Evolutionary conservation across 2,888 invertebrate genomes (phyloP), one percentile per base, ranked within the genome.

Genomic region (Tromatobia lineatoria): DNA sequence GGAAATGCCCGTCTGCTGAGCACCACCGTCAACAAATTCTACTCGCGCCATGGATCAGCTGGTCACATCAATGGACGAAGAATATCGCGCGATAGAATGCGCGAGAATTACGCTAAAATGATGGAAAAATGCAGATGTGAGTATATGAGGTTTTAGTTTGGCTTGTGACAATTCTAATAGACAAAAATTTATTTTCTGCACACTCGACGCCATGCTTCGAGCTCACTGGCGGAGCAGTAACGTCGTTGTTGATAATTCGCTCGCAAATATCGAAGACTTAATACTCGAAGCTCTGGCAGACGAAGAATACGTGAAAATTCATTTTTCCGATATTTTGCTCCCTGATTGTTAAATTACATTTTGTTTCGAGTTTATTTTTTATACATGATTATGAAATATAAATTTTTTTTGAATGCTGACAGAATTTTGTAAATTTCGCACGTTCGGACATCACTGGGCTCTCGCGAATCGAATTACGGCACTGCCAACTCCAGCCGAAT

Each of bases 71-170:
- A 82, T n/a, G 87, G 86, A 70, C 83, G 86, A 1, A 82, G 79
- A 76, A 85, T 87, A 70, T 77, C 91, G 50, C 88, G 91, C 38
- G 88, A 90, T 52, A 86, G 87, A 67, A 91, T 93, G 93, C 90
- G 86, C 42, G 83, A 89, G 6, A 91, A 93, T 87, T 93, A 93
- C 78, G 83, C 81, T 34, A 92, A 87, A 86, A 90, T 91, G 89
- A 88, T 89, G 76, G 91, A 91, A 6, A 93, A 93, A 87, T 93
- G 91, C 87, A 90, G 90, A 87, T 93, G 93, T 93, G 81, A 93
- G 93, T 93, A 89, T 6, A 45, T 20, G 50, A 29, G n/a, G 25
- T 4, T 64, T 11, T 47, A 2, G 25, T 8, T 15, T 13, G 15
- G 25, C 38, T 71, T 38, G 38, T 57, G 1, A 20, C 25, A 34